Conservation (phyloP, 2,888 invertebrate genomes). For the Antheraea yamamai region DNA sequence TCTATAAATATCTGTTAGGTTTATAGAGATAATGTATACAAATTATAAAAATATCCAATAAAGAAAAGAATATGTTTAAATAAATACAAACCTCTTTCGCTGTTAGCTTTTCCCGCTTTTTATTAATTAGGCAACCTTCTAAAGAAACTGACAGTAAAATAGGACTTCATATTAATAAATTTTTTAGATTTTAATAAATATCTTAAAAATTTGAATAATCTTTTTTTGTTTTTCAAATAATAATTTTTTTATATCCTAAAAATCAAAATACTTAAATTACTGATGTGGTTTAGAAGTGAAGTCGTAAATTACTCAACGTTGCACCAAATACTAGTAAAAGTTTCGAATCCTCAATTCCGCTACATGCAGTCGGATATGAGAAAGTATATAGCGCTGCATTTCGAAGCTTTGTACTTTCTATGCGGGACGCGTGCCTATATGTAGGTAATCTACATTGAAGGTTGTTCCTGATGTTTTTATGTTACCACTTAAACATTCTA, state of each 20-base stretch:
- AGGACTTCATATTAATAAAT: neutral
- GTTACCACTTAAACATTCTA: constrained; percentile 20
- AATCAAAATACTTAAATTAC: neutral
- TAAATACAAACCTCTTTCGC: neutral
- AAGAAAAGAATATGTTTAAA: neutral
- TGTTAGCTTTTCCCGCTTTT: neutral
- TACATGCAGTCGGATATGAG: constrained; percentile 39
- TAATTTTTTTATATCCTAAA: neutral
- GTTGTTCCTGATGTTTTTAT: constrained; percentile 46
- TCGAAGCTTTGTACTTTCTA: constrained; percentile 53
- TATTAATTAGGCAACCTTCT: neutral
- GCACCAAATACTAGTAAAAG: constrained; percentile 29
- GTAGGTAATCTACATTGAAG: constrained; percentile 53
- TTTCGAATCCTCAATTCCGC: constrained; percentile 38
- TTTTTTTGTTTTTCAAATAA: neutral
- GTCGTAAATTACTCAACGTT: neutral
- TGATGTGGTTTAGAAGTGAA: neutral
- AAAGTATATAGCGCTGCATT: constrained; percentile 59
- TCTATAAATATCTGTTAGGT: constrained; percentile 48
- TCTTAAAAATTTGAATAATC: neutral
- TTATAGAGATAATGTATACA: constrained; percentile 28
- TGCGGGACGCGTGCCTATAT: constrained; percentile 43
- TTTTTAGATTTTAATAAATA: no score
- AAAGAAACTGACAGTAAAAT: neutral
- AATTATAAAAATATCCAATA: neutral